A percentile compares a stretch with the other conserved stretches of the same genome.
Evolutionary conservation across 2,113 vertebrate genomes (phyloP).

Genomic region (Carassius carassius): DNA sequence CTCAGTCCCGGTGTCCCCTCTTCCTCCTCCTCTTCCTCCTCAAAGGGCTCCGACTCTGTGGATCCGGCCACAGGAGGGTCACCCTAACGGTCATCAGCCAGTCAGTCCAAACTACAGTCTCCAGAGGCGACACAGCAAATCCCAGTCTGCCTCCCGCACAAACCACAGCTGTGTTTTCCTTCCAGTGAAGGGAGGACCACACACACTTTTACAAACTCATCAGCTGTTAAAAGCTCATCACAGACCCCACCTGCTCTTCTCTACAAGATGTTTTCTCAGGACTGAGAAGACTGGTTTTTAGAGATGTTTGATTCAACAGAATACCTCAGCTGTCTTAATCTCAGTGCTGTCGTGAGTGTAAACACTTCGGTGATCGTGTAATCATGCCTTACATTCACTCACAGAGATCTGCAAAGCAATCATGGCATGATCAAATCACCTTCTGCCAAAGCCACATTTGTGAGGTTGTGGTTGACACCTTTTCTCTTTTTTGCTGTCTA

Average conservation of each 20-base stretch:
- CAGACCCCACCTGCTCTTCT: slow-evolving; percentile 35
- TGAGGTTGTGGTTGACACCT: slow-evolving; percentile 37
- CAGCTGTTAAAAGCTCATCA: slow-evolving; percentile 35
- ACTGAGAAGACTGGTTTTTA: slow-evolving; percentile 25
- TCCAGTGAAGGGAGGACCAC: slow-evolving; percentile 17
- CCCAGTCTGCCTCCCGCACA: slow-evolving; percentile 48
- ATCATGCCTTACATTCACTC: slow-evolving; percentile 39
- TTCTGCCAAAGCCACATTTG: slow-evolving; percentile 50
- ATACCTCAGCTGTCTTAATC: slow-evolving; percentile 57
- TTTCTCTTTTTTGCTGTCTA: slow-evolving; percentile 39
- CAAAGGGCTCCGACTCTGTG: slow-evolving; percentile 70
- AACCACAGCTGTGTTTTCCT: slow-evolving; percentile 26
- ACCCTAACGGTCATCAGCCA: slow-evolving; percentile 48
- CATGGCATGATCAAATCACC: slow-evolving; percentile 44
- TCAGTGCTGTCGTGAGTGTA: neutral
- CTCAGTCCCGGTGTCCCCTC: slow-evolving; percentile 69
- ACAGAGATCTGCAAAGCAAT: slow-evolving; percentile 35
- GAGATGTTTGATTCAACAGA: slow-evolving; percentile 48
- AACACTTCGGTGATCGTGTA: slow-evolving; percentile 11
- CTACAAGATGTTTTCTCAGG: slow-evolving; percentile 52
- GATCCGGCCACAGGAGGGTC: slow-evolving; percentile 58
- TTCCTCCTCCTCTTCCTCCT: slow-evolving; percentile 72
- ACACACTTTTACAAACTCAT: slow-evolving; percentile 10
- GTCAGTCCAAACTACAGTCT: slow-evolving; percentile 10
- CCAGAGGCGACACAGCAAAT: slow-evolving; percentile 30